These are phyloP conservation scores for Drosophila austrosaltans DNA, from an alignment of 2,888 invertebrate genomes.

Conservation along the genomic window DNA sequence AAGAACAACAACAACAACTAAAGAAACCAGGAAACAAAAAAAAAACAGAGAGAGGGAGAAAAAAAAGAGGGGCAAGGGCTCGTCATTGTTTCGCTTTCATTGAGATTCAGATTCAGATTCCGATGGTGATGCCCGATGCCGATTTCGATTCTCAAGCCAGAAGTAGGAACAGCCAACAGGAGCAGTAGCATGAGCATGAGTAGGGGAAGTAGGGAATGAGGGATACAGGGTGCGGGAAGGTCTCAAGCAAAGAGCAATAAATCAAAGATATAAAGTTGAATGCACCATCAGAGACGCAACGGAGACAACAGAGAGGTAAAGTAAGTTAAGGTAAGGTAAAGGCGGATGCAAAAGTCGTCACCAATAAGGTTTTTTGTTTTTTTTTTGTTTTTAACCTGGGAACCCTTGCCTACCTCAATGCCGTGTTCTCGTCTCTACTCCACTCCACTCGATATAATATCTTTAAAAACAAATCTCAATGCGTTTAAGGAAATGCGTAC, in stretches of 20 bases:
- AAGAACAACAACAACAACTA: not conserved
- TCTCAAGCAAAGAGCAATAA: constrained; percentile 60
- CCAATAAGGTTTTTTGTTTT: constrained; percentile 33
- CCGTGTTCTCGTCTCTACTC: not conserved
- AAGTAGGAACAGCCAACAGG: constrained; percentile 5
- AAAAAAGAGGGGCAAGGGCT: constrained; percentile 42
- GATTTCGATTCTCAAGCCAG: constrained; percentile 41
- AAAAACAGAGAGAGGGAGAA: not conserved
- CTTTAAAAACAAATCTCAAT: constrained; percentile 65
- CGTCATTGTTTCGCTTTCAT: constrained; percentile 80
- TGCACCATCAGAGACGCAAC: constrained; percentile 51
- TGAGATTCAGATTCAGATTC: constrained; percentile 44
- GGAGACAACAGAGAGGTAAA: too few relatives aligned
- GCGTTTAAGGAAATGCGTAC: constrained; percentile 40
- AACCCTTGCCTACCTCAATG: constrained; percentile 58
- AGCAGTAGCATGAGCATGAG: constrained; percentile 37
- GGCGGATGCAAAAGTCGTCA: constrained; percentile 76
- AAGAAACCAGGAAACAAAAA: constrained; percentile 17
- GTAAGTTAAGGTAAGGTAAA: constrained; percentile 23
- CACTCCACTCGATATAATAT: constrained; percentile 35
- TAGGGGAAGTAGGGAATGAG: not conserved
- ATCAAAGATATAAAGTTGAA: constrained; percentile 77
- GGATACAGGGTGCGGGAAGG: too few relatives aligned
- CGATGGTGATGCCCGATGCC: constrained; percentile 7
- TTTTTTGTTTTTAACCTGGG: constrained; percentile 25